These are phyloP conservation scores for Coracopsis vasa DNA, from an alignment of 2,113 vertebrate genomes.

Conservation along the genomic window DNA sequence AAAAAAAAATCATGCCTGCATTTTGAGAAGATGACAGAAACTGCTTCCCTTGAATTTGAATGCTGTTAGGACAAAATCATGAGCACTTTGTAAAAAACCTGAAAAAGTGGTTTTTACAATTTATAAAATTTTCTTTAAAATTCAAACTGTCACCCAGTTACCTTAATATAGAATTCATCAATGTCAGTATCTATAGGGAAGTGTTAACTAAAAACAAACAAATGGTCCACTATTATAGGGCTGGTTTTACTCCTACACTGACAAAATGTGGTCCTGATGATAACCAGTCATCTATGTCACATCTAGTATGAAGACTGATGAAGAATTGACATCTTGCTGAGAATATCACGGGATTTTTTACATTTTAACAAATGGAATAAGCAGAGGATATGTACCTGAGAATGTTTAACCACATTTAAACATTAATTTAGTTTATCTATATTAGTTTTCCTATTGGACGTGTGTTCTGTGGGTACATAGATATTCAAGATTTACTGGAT, in stretches of 20 bases:
- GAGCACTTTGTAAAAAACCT: neutral
- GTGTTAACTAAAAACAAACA: neutral
- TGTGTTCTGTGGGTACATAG: neutral
- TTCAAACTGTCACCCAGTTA: neutral
- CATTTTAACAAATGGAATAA: neutral
- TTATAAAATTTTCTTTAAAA: neutral
- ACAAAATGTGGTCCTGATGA: neutral
- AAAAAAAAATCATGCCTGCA: neutral
- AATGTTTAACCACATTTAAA: neutral
- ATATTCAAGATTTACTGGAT: neutral
- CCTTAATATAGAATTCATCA: neutral
- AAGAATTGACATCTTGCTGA: neutral
- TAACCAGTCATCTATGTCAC: neutral
- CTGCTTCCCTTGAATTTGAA: slow-evolving; percentile 11
- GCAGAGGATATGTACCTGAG: neutral
- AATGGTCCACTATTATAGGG: neutral
- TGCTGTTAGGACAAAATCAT: neutral
- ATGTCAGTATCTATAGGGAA: neutral
- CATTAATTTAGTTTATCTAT: neutral
- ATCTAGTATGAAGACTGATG: neutral
- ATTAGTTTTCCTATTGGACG: neutral
- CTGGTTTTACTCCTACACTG: neutral
- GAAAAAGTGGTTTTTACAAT: neutral
- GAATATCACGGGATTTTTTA: neutral
- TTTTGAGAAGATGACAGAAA: neutral